A percentile compares a stretch with the other conserved stretches of the same genome.
phyloP scores from a whole-genome alignment of 2,113 vertebrate genomes.

The Piaya cayana region DNA sequence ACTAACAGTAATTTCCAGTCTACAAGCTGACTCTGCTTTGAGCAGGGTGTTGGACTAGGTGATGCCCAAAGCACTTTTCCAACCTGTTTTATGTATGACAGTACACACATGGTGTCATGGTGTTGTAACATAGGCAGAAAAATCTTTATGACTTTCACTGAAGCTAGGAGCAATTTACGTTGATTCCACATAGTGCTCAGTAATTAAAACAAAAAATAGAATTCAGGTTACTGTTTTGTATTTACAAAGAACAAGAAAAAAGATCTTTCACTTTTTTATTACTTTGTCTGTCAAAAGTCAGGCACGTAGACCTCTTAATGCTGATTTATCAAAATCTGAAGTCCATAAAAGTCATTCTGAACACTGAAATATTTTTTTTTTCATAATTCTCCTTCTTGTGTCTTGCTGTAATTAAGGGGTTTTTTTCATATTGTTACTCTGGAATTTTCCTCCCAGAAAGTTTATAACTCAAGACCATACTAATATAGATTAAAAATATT shows the following conservation, averaged over 20 bases:
- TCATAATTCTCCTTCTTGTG: background rate
- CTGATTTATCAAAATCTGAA: background rate
- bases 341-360: background rate
- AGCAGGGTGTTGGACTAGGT: background rate
- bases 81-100: background rate
- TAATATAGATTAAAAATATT: background rate
- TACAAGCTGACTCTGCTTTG: background rate
- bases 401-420: background rate
- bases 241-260: background rate
- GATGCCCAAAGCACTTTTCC: background rate
- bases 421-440: background rate
- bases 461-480: background rate
- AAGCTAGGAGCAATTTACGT: background rate
- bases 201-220: background rate
- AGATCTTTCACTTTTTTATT: background rate
- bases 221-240: background rate
- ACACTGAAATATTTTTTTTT: background rate
- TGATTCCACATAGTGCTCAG: background rate
- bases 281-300: background rate
- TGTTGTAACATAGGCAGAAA: background rate
- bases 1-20: accelerated
- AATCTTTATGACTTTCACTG: background rate
- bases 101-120: background rate
- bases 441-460: background rate
- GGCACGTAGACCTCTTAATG: background rate